Evolutionary conservation across 1,140 invertebrate species (phyloP), one percentile per base, ranked within the genome.

Genomic region (Gonatopus flavifemur): DNA sequence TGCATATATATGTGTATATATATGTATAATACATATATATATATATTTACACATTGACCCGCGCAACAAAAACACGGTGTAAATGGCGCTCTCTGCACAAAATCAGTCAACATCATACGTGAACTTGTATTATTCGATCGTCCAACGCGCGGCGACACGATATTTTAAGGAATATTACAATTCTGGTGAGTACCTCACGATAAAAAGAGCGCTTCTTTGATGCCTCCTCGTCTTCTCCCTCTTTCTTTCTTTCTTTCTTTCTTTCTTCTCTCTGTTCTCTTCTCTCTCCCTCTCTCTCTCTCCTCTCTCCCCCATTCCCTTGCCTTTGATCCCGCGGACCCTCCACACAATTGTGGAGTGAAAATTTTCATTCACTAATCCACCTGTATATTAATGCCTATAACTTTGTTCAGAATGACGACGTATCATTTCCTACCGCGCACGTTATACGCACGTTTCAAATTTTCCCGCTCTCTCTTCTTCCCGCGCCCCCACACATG

Each of bases 141-240:
- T 78, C 59, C 76, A 78, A 64, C 75, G 77, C 54, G 75, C 76
- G 57, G 76, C 76, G 56, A 76, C 75, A 55, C 74, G 75, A 56
- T 79, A 78, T 69, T 78, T 78, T 70, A 78, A 78, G 70, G 76
- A 79, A 68, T 79, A 78, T 63, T 79, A 78, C 74, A 77, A 76
- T 67, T 73, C 75, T 66, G 77, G 77, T 79, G 72, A 79, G 77
- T 78, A 71, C 45, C 28, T 15, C n/a, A 10, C 15, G 30, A 25
- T 3, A 35, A 35, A 18, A 35, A 35, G 7, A 35, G n/a, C n/a
- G n/a, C n/a, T n/a, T n/a, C n/a, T 35, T 35, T 16, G 3, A 8
- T n/a, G 13, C n/a, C 2, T 35, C 15, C 6, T 8, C 7, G 9
- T 35, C 10, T 9, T 18, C 33, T 35, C 1, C 10, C 18, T 35